These are phyloP conservation scores for Autographa gamma DNA, from an alignment of 2,888 invertebrate genomes.

Conservation along the genomic window DNA sequence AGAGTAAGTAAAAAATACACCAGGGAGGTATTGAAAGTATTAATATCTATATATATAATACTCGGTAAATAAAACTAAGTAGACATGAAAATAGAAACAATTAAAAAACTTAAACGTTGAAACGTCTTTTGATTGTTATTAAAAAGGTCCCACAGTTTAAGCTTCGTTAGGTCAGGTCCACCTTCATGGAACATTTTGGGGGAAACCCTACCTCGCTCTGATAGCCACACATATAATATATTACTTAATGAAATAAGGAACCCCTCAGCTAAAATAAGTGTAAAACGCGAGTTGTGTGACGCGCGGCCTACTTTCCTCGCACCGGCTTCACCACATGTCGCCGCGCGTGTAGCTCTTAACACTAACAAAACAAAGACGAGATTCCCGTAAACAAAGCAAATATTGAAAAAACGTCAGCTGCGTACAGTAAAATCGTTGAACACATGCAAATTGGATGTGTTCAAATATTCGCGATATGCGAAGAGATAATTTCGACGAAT, in stretches of 20 bases:
- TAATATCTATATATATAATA: too few relatives aligned
- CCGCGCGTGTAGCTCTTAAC: constrained; percentile 69
- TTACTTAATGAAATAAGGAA: constrained; percentile 70
- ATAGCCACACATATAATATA: background rate
- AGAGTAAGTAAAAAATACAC: too few relatives aligned
- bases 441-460: constrained; percentile 77
- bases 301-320: constrained; percentile 85
- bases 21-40: too few relatives aligned
- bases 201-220: background rate
- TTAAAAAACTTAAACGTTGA: background rate
- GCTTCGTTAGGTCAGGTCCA: too few relatives aligned
- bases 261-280: constrained; percentile 75
- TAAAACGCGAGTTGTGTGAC: constrained; percentile 86
- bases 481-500: constrained; percentile 75
- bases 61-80: background rate
- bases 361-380: constrained; percentile 69
- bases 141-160: background rate
- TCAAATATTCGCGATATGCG: constrained; percentile 79
- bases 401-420: constrained; percentile 66
- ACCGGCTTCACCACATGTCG: constrained; percentile 80
- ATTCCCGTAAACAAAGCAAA: constrained; percentile 61
- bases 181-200: background rate
- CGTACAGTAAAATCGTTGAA: constrained; percentile 71
- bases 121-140: background rate
- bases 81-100: background rate